A percentile compares a stretch with the other conserved stretches of the same genome.
phyloP scores from a whole-genome alignment of 2,888 invertebrate species.

The Crossocerus cetratus region DNA sequence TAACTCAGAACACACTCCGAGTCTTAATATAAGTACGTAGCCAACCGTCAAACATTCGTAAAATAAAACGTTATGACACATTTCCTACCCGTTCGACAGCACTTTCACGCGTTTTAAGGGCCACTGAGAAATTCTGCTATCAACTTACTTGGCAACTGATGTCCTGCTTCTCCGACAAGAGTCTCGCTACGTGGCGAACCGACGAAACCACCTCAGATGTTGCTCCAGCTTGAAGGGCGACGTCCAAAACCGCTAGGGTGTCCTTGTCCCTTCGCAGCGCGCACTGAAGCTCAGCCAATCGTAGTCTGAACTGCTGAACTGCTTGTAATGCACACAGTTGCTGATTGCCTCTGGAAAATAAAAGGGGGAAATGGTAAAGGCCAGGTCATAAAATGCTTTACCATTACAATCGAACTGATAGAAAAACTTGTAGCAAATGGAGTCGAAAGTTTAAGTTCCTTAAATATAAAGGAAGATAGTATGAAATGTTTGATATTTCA shows the following conservation, averaged over 20 bases:
- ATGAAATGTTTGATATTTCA: not conserved
- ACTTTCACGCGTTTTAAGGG: slow-evolving; percentile 28
- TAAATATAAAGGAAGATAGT: not conserved
- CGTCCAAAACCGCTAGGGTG: slow-evolving; percentile 79
- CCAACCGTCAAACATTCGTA: slow-evolving; percentile 21
- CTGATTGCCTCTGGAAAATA: slow-evolving; percentile 82
- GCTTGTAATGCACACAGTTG: slow-evolving; percentile 85
- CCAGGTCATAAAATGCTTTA: not conserved
- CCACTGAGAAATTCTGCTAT: slow-evolving; percentile 20
- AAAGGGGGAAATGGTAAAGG: not conserved
- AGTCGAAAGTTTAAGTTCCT: not conserved
- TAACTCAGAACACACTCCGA: no score
- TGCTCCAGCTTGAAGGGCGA: slow-evolving; percentile 77
- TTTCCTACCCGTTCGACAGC: slow-evolving; percentile 24
- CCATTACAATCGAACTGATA: no score
- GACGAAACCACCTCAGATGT: slow-evolving; percentile 79
- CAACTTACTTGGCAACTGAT: slow-evolving; percentile 65
- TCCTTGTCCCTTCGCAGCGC: slow-evolving; percentile 86
- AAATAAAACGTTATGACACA: slow-evolving; percentile 39
- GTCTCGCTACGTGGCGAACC: slow-evolving; percentile 80
- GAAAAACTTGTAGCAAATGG: no score
- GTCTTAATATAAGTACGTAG: no score
- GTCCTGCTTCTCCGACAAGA: slow-evolving; percentile 79
- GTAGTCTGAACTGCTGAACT: slow-evolving; percentile 86
- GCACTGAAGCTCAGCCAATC: slow-evolving; percentile 86